A percentile compares a stretch with the other conserved stretches of the same genome.
These are phyloP conservation scores for Caenorhabditis macrosperma DNA, from an alignment of 2,888 invertebrate species.

Conservation along the genomic window DNA sequence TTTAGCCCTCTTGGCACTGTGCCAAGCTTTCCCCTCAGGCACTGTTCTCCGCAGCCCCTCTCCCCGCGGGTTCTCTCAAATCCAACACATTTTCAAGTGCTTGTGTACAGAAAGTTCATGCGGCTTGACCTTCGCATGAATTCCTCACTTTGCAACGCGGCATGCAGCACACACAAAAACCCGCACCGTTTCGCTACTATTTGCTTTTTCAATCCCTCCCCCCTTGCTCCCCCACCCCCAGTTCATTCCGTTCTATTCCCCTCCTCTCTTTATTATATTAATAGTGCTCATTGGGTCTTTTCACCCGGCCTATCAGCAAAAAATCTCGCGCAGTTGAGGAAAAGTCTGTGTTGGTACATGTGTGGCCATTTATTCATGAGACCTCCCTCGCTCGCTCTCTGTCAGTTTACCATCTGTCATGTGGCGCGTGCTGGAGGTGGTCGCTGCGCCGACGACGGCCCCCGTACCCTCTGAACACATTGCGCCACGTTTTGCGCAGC, in stretches of 20 bases:
- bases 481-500: background rate
- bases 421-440: conserved; percentile 29
- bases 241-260: background rate
- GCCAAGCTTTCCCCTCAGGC: background rate
- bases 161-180: conserved; percentile 22
- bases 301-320: background rate
- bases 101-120: background rate
- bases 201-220: conserved; percentile 36
- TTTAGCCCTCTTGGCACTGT: background rate
- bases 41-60: no score
- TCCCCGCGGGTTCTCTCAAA: no score
- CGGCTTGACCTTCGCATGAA: conserved; percentile 10
- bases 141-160: background rate
- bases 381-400: background rate
- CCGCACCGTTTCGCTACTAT: conserved; percentile 1
- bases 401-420: conserved; percentile 45
- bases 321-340: conserved; percentile 4
- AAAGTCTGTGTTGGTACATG: background rate
- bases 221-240: background rate
- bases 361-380: conserved; percentile 21
- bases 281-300: no score
- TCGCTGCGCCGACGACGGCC: conserved; percentile 16
- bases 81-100: no score
- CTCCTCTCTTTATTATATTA: background rate
- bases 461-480: conserved; percentile 1